Base-by-base conservation (phyloP, 2,888 invertebrate genomes). In the Noctuana brunneofusca region DNA sequence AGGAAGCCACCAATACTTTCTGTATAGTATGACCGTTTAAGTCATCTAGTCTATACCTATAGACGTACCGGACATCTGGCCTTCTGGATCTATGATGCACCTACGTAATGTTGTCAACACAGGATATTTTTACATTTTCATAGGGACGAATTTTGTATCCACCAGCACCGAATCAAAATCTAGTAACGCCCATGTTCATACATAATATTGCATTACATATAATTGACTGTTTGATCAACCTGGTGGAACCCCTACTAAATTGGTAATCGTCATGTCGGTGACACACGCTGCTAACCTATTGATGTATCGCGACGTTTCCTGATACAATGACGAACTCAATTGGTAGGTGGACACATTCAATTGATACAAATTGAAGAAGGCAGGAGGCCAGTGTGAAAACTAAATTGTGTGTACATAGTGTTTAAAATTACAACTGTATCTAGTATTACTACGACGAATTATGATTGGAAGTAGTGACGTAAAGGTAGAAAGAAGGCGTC, bases 311-410 rank as follows among this genome's bases (percentile, higher is more conserved):
- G 48, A 16, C 59, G 68, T 75, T 77, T 74, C 73, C 71, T 73
- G 72, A 75, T 75, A 75, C 72, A 66, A 67, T 69, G 69, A 73
- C 62, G 48, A 65, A 66, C 69, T 72, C 79, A 85, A 84, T 84
- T 83, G 85, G 71, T 75, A 76, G 74, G 66, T 70, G 64, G 71
- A 72, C 71, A 68, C 71, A 71, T 74, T 76, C 78, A 85, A 86
- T 86, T 87, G 86, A 78, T 79, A 79, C 73, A 80, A 84, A 86
- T 86, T 86, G 81, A 74, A 75, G 72, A 72, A 69, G 71, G 50
- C 27, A 63, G 49, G 54, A 62, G 62, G 62, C 62, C 62, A 55
- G 62, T 53, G 55, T 49, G 38, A 62, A 54, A 62, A 54, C 48
- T 16, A 30, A 53, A 54, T 54, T 60, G 54, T 62, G n/a, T 55